phyloP scores from a whole-genome alignment of 2,113 vertebrate genomes.

The Apaloderma vittatum region DNA sequence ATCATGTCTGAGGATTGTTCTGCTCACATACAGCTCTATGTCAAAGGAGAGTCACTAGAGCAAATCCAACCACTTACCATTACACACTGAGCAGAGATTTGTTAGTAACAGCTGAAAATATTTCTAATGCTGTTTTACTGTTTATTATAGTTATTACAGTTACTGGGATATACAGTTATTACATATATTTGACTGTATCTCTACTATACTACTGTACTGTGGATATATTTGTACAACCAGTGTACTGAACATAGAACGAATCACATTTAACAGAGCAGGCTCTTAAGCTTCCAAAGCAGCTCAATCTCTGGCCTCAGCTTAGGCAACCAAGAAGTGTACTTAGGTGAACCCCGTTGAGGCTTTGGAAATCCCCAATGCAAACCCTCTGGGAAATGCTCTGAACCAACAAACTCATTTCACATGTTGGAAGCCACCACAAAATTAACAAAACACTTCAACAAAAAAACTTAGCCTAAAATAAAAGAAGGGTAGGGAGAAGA shows the following conservation, averaged over 20 bases:
- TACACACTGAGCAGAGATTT: neutral
- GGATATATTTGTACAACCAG: neutral
- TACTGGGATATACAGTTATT: neutral
- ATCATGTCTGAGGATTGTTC: neutral
- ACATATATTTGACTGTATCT: neutral
- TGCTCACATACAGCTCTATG: neutral
- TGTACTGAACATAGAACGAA: neutral
- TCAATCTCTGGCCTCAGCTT: neutral
- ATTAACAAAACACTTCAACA: neutral
- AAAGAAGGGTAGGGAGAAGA: neutral
- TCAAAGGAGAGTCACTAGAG: neutral
- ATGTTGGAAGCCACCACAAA: neutral
- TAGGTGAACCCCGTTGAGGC: neutral
- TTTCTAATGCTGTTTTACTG: neutral
- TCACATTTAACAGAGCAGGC: neutral
- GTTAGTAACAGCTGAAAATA: neutral
- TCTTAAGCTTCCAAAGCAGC: neutral
- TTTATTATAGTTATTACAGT: neutral
- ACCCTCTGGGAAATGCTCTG: neutral
- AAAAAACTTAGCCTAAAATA: slow-evolving; percentile 35
- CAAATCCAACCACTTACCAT: neutral
- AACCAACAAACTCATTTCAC: neutral
- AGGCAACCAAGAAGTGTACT: neutral
- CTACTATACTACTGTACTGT: neutral
- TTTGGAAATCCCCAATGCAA: neutral